phyloP scores from a whole-genome alignment of 2,888 invertebrate species.

The Macropis europaea region DNA sequence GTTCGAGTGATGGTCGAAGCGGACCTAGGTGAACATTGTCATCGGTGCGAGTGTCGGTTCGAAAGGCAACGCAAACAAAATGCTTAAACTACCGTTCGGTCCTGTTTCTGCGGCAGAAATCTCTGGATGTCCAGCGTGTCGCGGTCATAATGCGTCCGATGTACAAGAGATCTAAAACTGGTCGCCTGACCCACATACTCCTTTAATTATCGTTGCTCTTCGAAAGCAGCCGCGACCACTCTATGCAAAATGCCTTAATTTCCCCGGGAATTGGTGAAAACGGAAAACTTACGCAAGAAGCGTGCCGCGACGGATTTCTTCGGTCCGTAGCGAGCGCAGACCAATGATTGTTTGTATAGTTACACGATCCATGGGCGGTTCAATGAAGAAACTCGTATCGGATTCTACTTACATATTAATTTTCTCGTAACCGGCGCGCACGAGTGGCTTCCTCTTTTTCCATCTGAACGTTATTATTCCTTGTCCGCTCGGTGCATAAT shows the following conservation, averaged over 20 bases:
- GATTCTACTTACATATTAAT: constrained; percentile 20
- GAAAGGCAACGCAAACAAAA: constrained; percentile 43
- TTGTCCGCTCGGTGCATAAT: neutral
- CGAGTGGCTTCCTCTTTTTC: neutral
- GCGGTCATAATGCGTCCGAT: neutral
- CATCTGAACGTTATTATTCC: neutral
- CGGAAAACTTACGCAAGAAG: neutral
- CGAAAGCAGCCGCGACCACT: constrained; percentile 3
- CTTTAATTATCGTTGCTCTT: constrained; percentile 19
- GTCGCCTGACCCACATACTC: constrained; percentile 18
- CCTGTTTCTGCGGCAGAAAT: constrained; percentile 19
- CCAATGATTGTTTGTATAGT: neutral
- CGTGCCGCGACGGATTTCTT: neutral
- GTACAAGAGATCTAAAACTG: neutral
- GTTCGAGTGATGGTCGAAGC: too few species aligned
- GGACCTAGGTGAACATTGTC: too few species aligned
- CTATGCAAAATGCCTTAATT: neutral
- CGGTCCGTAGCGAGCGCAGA: too few species aligned
- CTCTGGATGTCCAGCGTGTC: neutral
- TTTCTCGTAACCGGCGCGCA: neutral
- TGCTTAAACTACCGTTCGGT: constrained; percentile 33
- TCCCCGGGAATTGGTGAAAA: neutral
- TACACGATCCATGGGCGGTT: neutral
- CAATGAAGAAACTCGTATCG: neutral
- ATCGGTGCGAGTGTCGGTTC: neutral